Conservation (phyloP, 2,888 invertebrate genomes). For the Tiphia femorata region DNA sequence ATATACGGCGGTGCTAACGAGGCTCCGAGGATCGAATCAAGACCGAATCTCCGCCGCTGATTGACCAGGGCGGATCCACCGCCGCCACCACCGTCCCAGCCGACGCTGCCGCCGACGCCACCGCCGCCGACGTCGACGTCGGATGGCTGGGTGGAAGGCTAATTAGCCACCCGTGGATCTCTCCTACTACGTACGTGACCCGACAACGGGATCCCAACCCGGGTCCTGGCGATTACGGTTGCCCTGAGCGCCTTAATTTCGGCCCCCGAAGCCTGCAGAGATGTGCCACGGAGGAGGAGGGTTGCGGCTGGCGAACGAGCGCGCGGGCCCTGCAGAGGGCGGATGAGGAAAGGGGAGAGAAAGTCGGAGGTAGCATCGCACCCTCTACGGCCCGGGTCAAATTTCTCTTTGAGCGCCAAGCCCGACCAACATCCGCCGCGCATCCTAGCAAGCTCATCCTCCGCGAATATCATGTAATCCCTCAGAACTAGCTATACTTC, state of each 20-base stretch:
- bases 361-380: constrained; percentile 16
- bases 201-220: constrained; percentile 49
- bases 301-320: background rate
- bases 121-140: no score
- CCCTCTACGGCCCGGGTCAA: constrained; percentile 34
- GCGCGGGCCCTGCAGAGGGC: constrained; percentile 11
- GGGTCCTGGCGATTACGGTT: constrained; percentile 49
- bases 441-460: no score
- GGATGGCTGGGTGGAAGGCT: constrained; percentile 49
- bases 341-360: constrained; percentile 7
- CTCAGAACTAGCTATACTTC: background rate
- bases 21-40: constrained; percentile 57
- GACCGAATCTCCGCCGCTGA: constrained; percentile 53
- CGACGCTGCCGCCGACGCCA: no score
- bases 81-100: no score
- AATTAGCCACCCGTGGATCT: constrained; percentile 48
- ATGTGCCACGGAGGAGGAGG: no score
- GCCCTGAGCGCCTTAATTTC: constrained; percentile 49
- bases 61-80: constrained; percentile 47
- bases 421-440: background rate
- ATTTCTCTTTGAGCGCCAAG: constrained; percentile 43
- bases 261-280: constrained; percentile 16
- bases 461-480: background rate
- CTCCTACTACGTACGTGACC: constrained; percentile 49
- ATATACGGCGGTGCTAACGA: constrained; percentile 50